A percentile compares a stretch with the other conserved stretches of the same genome.
These are phyloP conservation scores for Charaxes varanes DNA, from an alignment of 1,140 invertebrate species.

Conservation along the genomic window DNA sequence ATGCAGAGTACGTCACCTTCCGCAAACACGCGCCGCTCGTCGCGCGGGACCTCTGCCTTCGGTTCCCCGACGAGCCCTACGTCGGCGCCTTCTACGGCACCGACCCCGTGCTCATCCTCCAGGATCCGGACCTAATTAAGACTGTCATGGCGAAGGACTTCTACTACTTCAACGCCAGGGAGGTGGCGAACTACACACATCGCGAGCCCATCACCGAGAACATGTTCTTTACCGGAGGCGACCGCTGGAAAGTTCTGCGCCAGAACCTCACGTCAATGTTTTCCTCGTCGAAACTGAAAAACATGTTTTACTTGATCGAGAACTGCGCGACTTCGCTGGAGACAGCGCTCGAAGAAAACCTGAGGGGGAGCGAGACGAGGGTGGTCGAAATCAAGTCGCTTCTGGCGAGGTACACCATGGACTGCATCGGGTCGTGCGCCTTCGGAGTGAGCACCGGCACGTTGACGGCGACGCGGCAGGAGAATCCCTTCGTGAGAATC, in stretches of 20 bases:
- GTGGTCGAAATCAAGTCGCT: slow-evolving; percentile 51
- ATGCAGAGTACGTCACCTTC: too few species aligned
- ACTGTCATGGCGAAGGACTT: not conserved
- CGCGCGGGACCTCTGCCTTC: too few species aligned
- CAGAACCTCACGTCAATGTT: not conserved
- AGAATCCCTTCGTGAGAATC: slow-evolving; percentile 6
- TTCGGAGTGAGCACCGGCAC: slow-evolving; percentile 74
- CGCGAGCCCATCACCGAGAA: not conserved
- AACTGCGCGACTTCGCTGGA: not conserved
- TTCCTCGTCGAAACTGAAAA: not conserved
- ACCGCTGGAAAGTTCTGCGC: not conserved
- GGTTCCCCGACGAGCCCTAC: too few species aligned
- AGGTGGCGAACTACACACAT: not conserved
- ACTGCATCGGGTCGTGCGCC: slow-evolving; percentile 73
- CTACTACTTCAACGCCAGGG: not conserved
- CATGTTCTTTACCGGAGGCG: not conserved
- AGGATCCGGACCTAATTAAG: not conserved
- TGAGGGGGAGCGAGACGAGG: not conserved
- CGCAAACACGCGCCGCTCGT: too few species aligned
- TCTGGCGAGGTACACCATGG: slow-evolving; percentile 68
- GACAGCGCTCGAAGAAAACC: not conserved
- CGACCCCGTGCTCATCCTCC: too few species aligned
- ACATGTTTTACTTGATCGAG: slow-evolving; percentile 3
- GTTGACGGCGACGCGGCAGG: slow-evolving; percentile 28
- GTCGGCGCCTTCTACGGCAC: too few species aligned